Evolutionary conservation across 2,113 vertebrate genomes (phyloP).

Genomic region (Delphinapterus leucas): DNA sequence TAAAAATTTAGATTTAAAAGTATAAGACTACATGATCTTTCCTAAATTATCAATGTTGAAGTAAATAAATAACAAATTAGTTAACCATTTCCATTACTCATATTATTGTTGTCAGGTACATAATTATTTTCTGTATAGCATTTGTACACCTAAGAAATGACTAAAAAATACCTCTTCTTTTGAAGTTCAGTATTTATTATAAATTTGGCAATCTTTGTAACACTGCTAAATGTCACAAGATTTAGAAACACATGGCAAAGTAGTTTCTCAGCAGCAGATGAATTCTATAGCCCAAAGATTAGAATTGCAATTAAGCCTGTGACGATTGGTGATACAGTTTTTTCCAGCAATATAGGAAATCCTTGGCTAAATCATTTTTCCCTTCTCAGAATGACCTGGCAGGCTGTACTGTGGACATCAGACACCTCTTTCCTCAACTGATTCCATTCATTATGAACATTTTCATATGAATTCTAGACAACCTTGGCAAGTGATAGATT

Average conservation of each 20-base stretch:
- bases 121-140: slow-evolving; percentile 11
- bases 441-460: background rate
- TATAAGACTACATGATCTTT: background rate
- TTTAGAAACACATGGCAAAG: slow-evolving; percentile 30
- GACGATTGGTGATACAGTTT: background rate
- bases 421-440: background rate
- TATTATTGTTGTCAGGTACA: background rate
- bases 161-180: background rate
- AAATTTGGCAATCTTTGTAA: background rate
- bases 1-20: background rate
- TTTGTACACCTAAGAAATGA: background rate
- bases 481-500: background rate
- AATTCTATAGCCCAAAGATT: background rate
- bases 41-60: background rate
- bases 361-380: background rate
- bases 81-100: background rate
- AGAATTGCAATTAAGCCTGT: background rate
- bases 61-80: background rate
- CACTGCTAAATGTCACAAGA: slow-evolving; percentile 34
- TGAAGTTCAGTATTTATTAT: slow-evolving; percentile 15
- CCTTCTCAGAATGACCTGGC: background rate
- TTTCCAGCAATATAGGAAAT: background rate
- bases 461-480: background rate
- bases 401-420: background rate
- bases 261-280: background rate